These are phyloP conservation scores for Tethya wilhelma DNA, from an alignment of 37 sponge, comb jelly and placozoan genomes.

Conservation along the genomic window DNA sequence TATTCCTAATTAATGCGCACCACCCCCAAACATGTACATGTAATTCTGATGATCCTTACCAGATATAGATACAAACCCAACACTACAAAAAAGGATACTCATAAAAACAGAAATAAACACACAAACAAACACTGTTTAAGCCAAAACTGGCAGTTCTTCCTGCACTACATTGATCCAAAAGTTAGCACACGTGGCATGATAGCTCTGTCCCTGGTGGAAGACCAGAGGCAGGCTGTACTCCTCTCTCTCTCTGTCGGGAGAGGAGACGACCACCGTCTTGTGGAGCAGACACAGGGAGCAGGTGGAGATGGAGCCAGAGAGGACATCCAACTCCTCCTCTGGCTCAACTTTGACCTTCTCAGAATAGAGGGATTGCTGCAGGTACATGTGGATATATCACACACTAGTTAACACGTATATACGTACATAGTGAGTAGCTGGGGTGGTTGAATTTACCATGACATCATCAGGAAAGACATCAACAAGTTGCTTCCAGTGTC, in stretches of 20 bases:
- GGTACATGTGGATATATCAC: neutral
- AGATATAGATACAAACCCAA: too few species aligned
- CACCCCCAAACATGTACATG: too few species aligned
- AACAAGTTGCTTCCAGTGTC: conserved; percentile 16
- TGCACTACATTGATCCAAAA: conserved; percentile 36
- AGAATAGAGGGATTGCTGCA: conserved; percentile 27
- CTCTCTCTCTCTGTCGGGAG: conserved; percentile 19
- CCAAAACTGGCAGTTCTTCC: conserved; percentile 34
- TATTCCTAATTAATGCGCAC: too few species aligned
- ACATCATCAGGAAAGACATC: conserved; percentile 14
- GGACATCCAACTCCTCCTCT: conserved; percentile 13
- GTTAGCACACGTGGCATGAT: conserved; percentile 50
- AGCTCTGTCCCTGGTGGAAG: conserved; percentile 39
- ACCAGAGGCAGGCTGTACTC: conserved; percentile 24
- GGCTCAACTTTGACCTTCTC: neutral
- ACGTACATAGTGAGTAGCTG: neutral
- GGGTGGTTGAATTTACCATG: conserved; percentile 25
- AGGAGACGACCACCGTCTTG: conserved; percentile 6
- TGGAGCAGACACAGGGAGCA: conserved; percentile 44
- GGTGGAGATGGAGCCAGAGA: conserved; percentile 50
- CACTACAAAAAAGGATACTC: too few species aligned
- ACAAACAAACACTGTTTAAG: too few species aligned
- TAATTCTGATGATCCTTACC: too few species aligned
- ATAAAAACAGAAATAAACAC: too few species aligned
- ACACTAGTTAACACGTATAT: neutral